phyloP scores from a whole-genome alignment of 2,113 vertebrate species.

The Grammomys surdaster region DNA sequence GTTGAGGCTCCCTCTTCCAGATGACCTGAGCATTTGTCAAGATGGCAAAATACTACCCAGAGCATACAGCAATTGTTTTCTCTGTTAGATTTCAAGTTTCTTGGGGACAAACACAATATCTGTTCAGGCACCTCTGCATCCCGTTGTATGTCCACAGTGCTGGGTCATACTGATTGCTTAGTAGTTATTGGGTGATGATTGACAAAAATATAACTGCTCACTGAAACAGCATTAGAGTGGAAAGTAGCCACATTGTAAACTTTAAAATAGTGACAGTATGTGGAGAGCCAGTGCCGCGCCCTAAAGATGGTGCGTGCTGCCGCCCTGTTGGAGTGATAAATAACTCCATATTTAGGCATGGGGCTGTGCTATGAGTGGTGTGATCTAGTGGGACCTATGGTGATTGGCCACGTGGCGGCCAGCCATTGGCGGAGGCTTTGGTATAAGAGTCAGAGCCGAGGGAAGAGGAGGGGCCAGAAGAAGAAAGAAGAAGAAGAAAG shows the following conservation, averaged over 20 bases:
- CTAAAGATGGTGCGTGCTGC: too few relatives aligned
- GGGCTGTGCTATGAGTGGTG: too few relatives aligned
- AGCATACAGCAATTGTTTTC: background rate
- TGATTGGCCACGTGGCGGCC: too few relatives aligned
- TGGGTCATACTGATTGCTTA: background rate
- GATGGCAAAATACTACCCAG: background rate
- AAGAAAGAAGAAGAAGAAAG: too few relatives aligned
- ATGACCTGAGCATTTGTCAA: background rate
- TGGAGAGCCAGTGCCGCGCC: too few relatives aligned
- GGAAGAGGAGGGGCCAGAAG: too few relatives aligned
- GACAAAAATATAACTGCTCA: background rate
- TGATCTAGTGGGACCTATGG: too few relatives aligned
- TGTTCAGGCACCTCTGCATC: background rate
- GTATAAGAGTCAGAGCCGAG: too few relatives aligned
- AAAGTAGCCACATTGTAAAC: background rate
- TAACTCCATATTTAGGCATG: too few relatives aligned
- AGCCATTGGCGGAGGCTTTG: too few relatives aligned
- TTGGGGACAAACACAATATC: background rate
- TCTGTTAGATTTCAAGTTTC: background rate
- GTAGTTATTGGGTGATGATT: background rate
- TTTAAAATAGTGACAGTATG: conserved; percentile 49
- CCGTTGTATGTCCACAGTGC: background rate
- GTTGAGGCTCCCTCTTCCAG: background rate
- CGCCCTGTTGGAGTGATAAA: too few relatives aligned
- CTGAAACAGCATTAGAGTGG: background rate